A percentile compares a stretch with the other conserved stretches of the same genome.
phyloP scores from a whole-genome alignment of 2,888 invertebrate genomes.

The Laspeyria flexula region DNA sequence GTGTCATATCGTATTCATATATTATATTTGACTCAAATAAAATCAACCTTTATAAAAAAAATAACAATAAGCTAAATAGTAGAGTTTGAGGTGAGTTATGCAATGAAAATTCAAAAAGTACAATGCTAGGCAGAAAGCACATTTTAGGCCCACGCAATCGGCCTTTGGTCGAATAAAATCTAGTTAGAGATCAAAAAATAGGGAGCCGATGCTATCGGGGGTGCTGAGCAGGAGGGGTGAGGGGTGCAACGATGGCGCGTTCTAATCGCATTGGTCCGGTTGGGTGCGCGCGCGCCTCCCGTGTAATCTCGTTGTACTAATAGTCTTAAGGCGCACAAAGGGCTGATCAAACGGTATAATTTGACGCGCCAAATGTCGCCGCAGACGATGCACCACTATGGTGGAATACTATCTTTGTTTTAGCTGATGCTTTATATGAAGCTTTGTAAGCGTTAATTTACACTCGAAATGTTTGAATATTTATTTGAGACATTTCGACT shows the following conservation, averaged over 20 bases:
- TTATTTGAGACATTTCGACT: too few relatives aligned
- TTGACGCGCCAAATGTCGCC: slow-evolving; percentile 79
- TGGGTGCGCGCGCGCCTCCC: slow-evolving; percentile 74
- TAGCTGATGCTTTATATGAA: not conserved
- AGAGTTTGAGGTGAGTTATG: too few relatives aligned
- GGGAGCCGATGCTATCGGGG: slow-evolving; percentile 43
- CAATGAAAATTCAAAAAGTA: too few relatives aligned
- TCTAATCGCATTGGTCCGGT: slow-evolving; percentile 73
- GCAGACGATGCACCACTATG: slow-evolving; percentile 8
- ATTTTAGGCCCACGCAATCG: slow-evolving; percentile 49
- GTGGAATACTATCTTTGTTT: not conserved
- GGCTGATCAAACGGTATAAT: slow-evolving; percentile 79
- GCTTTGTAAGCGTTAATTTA: too few relatives aligned
- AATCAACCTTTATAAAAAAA: too few relatives aligned
- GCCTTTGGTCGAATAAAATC: slow-evolving; percentile 52
- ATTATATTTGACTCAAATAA: too few relatives aligned
- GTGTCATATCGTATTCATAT: too few relatives aligned
- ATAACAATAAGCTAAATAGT: too few relatives aligned
- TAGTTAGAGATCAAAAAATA: slow-evolving; percentile 65
- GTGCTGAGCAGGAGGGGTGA: slow-evolving; percentile 22
- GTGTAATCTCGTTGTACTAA: slow-evolving; percentile 80
- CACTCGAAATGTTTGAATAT: too few relatives aligned
- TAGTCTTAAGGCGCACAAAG: slow-evolving; percentile 81
- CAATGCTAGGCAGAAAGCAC: not conserved
- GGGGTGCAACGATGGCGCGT: slow-evolving; percentile 42